phyloP scores from a whole-genome alignment of 2,113 vertebrate genomes.

The Lanius collurio region DNA sequence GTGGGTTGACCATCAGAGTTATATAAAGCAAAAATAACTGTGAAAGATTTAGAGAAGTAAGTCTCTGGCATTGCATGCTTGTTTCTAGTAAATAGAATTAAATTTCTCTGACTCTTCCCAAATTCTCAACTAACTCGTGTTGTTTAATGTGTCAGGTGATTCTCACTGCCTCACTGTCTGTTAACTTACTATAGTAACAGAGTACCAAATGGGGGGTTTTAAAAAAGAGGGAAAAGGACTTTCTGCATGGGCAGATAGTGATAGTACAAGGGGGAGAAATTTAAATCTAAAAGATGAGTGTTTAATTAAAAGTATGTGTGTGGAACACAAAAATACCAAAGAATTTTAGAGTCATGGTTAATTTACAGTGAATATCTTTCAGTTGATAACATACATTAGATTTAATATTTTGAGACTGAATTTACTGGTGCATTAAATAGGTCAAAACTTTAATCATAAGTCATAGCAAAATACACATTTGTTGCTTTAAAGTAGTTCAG shows the following conservation, averaged over 20 bases:
- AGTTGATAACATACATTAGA: background rate
- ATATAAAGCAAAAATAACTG: background rate
- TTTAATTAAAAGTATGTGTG: background rate
- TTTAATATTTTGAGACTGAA: background rate
- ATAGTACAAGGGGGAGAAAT: background rate
- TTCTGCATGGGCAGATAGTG: background rate
- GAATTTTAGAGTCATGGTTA: background rate
- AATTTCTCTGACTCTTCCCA: background rate
- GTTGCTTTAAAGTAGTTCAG: conserved; percentile 66
- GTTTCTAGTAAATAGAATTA: background rate
- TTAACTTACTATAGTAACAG: background rate
- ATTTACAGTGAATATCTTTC: background rate
- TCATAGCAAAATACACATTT: conserved; percentile 55
- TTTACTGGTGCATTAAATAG: conserved; percentile 49
- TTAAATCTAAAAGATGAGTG: background rate
- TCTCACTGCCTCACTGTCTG: background rate
- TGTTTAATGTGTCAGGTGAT: background rate
- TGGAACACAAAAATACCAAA: background rate
- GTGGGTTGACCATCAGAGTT: background rate
- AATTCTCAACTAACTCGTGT: background rate
- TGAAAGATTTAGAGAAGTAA: background rate
- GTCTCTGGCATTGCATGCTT: background rate
- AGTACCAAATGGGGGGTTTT: background rate
- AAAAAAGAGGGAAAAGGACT: background rate
- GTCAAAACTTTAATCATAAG: conserved; percentile 65